These are phyloP conservation scores for Oasisia sp. DNA, from an alignment of 2,888 invertebrate genomes.

Conservation along the genomic window DNA sequence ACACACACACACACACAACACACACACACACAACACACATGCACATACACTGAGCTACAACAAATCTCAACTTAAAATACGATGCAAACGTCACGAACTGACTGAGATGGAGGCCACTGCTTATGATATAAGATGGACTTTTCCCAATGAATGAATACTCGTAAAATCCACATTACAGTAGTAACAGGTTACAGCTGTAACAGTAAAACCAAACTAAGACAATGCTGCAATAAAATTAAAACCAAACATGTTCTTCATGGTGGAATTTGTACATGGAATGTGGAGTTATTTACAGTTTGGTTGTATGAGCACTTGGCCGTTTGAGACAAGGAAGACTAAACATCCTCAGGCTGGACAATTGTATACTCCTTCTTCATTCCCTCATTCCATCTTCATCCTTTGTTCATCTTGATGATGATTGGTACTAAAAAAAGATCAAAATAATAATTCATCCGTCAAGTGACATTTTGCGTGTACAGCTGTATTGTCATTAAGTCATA, in stretches of 20 bases:
- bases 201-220: too few species aligned
- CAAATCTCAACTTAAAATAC: neutral
- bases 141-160: too few species aligned
- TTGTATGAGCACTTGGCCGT: neutral
- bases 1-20: neutral
- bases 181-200: too few species aligned
- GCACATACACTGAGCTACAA: neutral
- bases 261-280: neutral
- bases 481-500: too few species aligned
- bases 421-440: neutral
- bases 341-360: neutral
- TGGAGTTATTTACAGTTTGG: neutral
- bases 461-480: too few species aligned
- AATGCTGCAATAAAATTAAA: too few species aligned
- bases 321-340: neutral
- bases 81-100: neutral
- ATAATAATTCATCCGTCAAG: neutral
- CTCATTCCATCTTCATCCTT: neutral
- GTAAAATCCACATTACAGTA: too few species aligned
- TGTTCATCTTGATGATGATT: slow-evolving; percentile 1
- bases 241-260: neutral
- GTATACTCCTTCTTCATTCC: neutral
- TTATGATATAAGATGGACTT: too few species aligned
- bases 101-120: too few species aligned
- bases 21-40: neutral